Conservation (phyloP, 2,113 vertebrate genomes). For the Epinephelus lanceolatus region DNA sequence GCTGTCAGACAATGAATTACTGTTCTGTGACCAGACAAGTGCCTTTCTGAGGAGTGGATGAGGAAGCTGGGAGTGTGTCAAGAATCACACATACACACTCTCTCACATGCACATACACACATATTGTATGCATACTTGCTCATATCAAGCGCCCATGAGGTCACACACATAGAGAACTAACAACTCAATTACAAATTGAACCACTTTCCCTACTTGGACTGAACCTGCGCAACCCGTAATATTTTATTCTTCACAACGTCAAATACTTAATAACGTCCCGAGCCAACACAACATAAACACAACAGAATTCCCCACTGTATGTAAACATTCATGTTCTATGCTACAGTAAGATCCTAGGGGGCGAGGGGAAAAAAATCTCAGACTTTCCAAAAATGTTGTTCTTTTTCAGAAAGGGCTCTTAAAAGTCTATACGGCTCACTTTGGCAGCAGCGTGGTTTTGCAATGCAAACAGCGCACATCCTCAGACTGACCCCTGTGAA, state of each 20-base stretch:
- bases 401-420: slow-evolving; percentile 53
- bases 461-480: slow-evolving; percentile 76
- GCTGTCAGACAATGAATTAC: slow-evolving; percentile 84
- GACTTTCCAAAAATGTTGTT: slow-evolving; percentile 66
- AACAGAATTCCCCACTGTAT: slow-evolving; percentile 14
- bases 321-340: slow-evolving; percentile 29
- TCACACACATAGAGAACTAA: slow-evolving; percentile 4
- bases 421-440: slow-evolving; percentile 47
- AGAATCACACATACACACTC: slow-evolving; percentile 47
- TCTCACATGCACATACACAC: slow-evolving; percentile 19
- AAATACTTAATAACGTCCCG: slow-evolving; percentile 4
- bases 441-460: slow-evolving; percentile 61
- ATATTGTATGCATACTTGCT: not conserved
- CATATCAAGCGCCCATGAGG: slow-evolving; percentile 1
- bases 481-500: slow-evolving; percentile 73
- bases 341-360: slow-evolving; percentile 3
- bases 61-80: slow-evolving; percentile 68
- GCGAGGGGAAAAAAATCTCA: slow-evolving; percentile 12
- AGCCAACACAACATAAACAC: slow-evolving; percentile 32
- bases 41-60: slow-evolving; percentile 70
- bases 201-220: slow-evolving; percentile 1
- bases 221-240: not conserved
- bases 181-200: not conserved
- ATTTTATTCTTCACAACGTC: slow-evolving; percentile 8
- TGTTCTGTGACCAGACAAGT: slow-evolving; percentile 73